Percentiles rank a stretch among this genome's conserved stretches.
These are phyloP conservation scores for Astropecten irregularis DNA, from an alignment of 53 echinoderm and acorn worm genomes.

Conservation along the genomic window DNA sequence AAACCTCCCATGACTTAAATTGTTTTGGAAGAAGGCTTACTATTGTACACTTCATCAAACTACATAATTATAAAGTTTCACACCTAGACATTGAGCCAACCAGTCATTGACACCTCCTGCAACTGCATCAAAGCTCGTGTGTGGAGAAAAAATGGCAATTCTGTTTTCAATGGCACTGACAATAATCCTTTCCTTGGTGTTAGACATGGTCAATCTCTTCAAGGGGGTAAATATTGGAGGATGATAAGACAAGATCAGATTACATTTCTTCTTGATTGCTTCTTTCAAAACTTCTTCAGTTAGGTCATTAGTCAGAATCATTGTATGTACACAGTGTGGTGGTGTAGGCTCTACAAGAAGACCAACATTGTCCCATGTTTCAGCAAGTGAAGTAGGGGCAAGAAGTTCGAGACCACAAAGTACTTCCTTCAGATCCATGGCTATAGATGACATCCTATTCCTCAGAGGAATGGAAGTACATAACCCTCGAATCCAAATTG, in stretches of 20 bases:
- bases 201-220: constrained; percentile 83
- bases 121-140: constrained; percentile 83
- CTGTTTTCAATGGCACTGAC: constrained; percentile 84
- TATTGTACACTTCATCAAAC: too few relatives aligned
- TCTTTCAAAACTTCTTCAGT: constrained; percentile 87
- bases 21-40: too few relatives aligned
- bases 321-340: constrained; percentile 65
- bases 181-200: constrained; percentile 81
- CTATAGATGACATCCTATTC: constrained; percentile 1
- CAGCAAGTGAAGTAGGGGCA: constrained; percentile 82
- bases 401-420: constrained; percentile 68
- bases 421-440: constrained; percentile 66
- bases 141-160: constrained; percentile 89
- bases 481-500: too few relatives aligned
- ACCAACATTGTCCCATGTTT: constrained; percentile 95
- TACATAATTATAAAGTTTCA: too few relatives aligned
- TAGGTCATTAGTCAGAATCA: constrained; percentile 89
- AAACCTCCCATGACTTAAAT: too few relatives aligned
- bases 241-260: constrained; percentile 91
- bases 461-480: too few relatives aligned
- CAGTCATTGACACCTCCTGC: constrained; percentile 88
- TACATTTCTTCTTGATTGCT: constrained; percentile 59
- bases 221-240: constrained; percentile 91
- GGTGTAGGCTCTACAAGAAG: constrained; percentile 87
- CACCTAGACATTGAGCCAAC: constrained; percentile 73